Evolutionary conservation across 2,888 invertebrate species (phyloP).

Genomic region (Caradrina kadenii): DNA sequence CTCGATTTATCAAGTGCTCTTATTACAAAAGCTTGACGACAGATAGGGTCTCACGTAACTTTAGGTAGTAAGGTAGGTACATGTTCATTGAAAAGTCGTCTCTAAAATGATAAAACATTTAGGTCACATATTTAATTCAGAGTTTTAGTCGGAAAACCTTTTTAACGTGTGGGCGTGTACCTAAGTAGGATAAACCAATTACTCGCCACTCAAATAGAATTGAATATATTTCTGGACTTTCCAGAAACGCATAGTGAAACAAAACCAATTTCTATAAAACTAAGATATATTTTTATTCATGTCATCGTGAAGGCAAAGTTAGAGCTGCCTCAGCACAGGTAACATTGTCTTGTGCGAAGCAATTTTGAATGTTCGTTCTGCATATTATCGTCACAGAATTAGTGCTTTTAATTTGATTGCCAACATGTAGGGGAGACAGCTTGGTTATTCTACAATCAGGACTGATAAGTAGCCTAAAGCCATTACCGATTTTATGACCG

Average conservation of each 20-base stretch:
- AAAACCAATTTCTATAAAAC: not conserved
- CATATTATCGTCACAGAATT: not conserved
- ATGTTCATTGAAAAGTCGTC: not conserved
- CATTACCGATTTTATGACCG: no score
- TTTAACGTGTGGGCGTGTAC: not conserved
- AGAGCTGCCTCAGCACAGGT: not conserved
- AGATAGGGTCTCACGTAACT: not conserved
- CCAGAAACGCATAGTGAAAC: not conserved
- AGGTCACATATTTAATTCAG: conserved; percentile 4
- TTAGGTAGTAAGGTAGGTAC: not conserved
- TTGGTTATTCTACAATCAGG: no score
- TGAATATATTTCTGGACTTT: conserved; percentile 1
- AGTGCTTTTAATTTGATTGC: not conserved
- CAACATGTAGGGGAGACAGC: no score
- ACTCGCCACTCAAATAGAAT: not conserved
- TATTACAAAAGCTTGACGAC: no score
- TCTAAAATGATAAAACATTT: not conserved
- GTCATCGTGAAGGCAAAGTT: not conserved
- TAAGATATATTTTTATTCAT: not conserved
- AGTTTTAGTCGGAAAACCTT: not conserved
- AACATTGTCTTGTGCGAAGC: no score
- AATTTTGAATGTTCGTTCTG: not conserved
- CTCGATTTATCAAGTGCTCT: no score
- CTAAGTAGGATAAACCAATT: not conserved
- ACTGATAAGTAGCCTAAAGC: no score